Evolutionary conservation across 2,113 vertebrate species (phyloP).

Genomic region (Pithys albifrons): DNA sequence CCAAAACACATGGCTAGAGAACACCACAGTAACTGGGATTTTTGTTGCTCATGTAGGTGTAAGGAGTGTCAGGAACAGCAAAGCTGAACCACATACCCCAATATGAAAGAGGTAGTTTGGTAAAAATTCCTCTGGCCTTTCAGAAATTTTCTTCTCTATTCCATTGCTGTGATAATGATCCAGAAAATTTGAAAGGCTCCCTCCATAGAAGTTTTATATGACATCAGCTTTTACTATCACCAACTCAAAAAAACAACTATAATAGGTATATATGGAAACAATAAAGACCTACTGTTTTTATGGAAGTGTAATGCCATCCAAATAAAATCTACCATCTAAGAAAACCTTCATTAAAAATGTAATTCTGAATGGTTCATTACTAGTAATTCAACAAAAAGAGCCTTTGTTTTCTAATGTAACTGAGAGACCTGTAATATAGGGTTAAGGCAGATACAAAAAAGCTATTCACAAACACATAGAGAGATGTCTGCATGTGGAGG

Average conservation of each 20-base stretch:
- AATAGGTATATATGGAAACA: constrained; percentile 33
- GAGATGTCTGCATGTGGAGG: background rate
- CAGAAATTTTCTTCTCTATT: background rate
- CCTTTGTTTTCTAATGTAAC: constrained; percentile 14
- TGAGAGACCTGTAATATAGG: background rate
- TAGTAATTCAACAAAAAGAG: constrained; percentile 25
- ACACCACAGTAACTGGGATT: background rate
- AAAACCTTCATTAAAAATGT: constrained; percentile 57
- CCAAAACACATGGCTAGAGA: background rate
- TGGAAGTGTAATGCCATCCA: constrained; percentile 21
- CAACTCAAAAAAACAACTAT: background rate
- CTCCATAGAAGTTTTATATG: background rate
- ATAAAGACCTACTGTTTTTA: constrained; percentile 13
- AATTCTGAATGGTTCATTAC: background rate
- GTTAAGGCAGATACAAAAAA: constrained; percentile 14
- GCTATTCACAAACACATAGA: constrained; percentile 4
- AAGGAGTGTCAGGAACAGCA: background rate
- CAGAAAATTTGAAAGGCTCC: background rate
- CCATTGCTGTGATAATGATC: background rate
- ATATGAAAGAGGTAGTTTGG: background rate
- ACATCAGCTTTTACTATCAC: constrained; percentile 34
- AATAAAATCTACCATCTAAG: constrained; percentile 31
- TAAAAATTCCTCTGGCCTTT: background rate
- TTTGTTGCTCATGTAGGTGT: background rate
- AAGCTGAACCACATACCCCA: background rate